Conservation (phyloP, 1,140 invertebrate genomes). For the Cotesia typhae region DNA sequence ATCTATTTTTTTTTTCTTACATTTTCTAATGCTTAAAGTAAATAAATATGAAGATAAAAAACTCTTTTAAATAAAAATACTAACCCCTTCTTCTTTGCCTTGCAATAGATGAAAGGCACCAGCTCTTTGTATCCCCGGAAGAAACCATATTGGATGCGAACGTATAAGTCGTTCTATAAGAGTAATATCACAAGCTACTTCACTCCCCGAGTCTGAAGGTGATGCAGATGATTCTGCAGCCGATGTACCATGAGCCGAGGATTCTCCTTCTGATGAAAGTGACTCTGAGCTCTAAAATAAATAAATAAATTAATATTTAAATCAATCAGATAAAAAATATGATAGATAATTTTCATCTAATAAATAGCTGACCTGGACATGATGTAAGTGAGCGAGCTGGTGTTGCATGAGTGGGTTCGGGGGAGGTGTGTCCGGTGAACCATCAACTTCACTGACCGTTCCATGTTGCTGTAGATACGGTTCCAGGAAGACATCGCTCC, state of each 20-base stretch:
- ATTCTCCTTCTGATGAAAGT: conserved; percentile 57
- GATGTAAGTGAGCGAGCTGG: conserved; percentile 63
- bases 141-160: conserved; percentile 94
- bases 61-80: conserved; percentile 47
- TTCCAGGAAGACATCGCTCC: conserved; percentile 65
- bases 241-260: conserved; percentile 48
- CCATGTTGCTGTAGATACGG: conserved; percentile 62
- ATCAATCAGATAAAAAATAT: conserved; percentile 5
- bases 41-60: conserved; percentile 24
- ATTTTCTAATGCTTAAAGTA: neutral
- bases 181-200: conserved; percentile 78
- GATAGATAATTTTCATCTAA: conserved; percentile 1
- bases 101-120: conserved; percentile 92
- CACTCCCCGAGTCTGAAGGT: conserved; percentile 58
- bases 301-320: conserved; percentile 23
- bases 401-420: conserved; percentile 61
- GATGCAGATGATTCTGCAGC: conserved; percentile 56
- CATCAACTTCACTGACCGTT: conserved; percentile 59
- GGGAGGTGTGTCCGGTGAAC: conserved; percentile 59
- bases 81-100: conserved; percentile 91
- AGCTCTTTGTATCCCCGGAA: conserved; percentile 90
- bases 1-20: neutral
- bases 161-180: conserved; percentile 86
- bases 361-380: conserved; percentile 58
- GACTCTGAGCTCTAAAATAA: conserved; percentile 61